These are phyloP conservation scores for Ptilodon capucinus DNA, from an alignment of 2,888 invertebrate genomes.

Conservation along the genomic window DNA sequence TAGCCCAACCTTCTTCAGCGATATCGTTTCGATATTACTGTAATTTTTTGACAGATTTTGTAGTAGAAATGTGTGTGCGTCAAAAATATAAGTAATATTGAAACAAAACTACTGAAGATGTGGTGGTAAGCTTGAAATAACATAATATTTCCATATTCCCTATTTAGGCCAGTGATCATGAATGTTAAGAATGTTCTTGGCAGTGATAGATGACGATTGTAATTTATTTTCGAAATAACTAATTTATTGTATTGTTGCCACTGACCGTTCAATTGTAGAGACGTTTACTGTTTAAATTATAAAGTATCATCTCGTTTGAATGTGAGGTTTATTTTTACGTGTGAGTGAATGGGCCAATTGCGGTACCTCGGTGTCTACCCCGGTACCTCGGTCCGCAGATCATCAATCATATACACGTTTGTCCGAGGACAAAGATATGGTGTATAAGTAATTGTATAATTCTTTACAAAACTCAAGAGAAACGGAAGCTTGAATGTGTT, in stretches of 20 bases:
- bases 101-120: too few species aligned
- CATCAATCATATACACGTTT: slow-evolving; percentile 74
- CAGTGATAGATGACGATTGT: slow-evolving; percentile 63
- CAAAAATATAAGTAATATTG: too few species aligned
- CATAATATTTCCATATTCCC: too few species aligned
- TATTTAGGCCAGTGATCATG: too few species aligned
- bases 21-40: too few species aligned
- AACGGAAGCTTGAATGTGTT: slow-evolving; percentile 4
- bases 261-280: slow-evolving; percentile 47
- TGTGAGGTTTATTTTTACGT: slow-evolving; percentile 54
- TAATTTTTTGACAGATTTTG: too few species aligned
- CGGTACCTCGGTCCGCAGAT: slow-evolving; percentile 34
- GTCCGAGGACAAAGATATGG: slow-evolving; percentile 55
- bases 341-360: slow-evolving; percentile 40
- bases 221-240: slow-evolving; percentile 59
- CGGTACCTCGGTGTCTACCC: slow-evolving; percentile 55
- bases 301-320: slow-evolving; percentile 40
- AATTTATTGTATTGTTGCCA: slow-evolving; percentile 72
- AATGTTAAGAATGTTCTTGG: too few species aligned
- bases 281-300: slow-evolving; percentile 39
- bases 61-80: too few species aligned
- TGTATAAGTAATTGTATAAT: slow-evolving; percentile 41
- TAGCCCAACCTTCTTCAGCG: too few species aligned
- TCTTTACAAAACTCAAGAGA: slow-evolving; percentile 16
- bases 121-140: too few species aligned